A percentile compares a stretch with the other conserved stretches of the same genome.
phyloP scores from a whole-genome alignment of 2,113 vertebrate genomes.

The Aptenodytes forsteri region DNA sequence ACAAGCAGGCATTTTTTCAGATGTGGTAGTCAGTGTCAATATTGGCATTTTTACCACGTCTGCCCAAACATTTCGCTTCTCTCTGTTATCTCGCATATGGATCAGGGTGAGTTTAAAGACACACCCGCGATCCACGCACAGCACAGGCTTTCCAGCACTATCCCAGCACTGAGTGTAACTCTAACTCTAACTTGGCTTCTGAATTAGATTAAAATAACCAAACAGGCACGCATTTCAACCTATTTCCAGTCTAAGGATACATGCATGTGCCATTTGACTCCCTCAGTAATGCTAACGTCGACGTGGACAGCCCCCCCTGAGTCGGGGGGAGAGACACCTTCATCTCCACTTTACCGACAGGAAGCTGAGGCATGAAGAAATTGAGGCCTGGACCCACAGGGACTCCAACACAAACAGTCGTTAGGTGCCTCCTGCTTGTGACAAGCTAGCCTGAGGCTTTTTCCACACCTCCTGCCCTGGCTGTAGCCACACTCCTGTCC shows the following conservation, averaged over 20 bases:
- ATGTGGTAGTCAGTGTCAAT: not conserved
- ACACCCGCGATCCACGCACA: not conserved
- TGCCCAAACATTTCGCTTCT: not conserved
- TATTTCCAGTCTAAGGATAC: not conserved
- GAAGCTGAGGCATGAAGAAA: not conserved
- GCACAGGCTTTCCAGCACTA: not conserved
- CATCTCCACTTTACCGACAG: not conserved
- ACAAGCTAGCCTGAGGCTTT: not conserved
- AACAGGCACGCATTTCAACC: not conserved
- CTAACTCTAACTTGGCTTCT: not conserved
- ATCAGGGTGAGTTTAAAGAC: not conserved
- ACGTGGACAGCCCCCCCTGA: rapidly evolving
- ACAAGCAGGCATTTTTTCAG: not conserved
- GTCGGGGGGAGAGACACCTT: not conserved
- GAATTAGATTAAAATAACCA: not conserved
- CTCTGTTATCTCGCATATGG: not conserved
- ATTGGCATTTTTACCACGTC: not conserved
- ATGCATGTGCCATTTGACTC: not conserved
- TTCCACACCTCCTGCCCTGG: not conserved
- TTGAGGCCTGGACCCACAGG: not conserved
- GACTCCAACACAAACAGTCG: not conserved
- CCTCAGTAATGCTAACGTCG: rapidly evolving
- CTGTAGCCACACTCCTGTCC: not conserved
- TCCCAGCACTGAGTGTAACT: not conserved
- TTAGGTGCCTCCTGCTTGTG: not conserved